Percentiles rank a stretch among this genome's conserved stretches.
Conservation (phyloP, 2,888 invertebrate species). For the Thymelicus sylvestris region DNA sequence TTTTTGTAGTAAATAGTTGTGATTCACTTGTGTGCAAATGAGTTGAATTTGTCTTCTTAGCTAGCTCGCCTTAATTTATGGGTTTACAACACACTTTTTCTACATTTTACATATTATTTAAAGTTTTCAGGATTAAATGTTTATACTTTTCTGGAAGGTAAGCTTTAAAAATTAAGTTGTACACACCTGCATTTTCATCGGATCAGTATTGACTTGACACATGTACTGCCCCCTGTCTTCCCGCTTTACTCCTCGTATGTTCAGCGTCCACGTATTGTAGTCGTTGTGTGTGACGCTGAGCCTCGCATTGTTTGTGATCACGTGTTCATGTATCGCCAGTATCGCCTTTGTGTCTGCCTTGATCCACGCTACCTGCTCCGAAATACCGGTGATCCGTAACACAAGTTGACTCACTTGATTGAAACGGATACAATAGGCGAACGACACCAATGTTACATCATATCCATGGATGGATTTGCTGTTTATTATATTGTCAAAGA, state of each 20-base stretch:
- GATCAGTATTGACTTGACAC: conserved; percentile 98
- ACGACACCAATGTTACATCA: conserved; percentile 3
- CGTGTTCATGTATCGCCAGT: conserved; percentile 96
- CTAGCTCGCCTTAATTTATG: too few relatives aligned
- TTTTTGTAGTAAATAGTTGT: too few relatives aligned
- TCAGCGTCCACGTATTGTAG: conserved; percentile 96
- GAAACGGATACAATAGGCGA: conserved; percentile 23
- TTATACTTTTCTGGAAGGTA: not conserved
- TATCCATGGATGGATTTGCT: not conserved
- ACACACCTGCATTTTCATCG: conserved; percentile 96
- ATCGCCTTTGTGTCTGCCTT: conserved; percentile 97
- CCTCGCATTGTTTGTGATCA: conserved; percentile 96
- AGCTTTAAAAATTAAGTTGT: not conserved
- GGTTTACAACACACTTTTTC: too few relatives aligned
- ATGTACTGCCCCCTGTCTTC: conserved; percentile 96
- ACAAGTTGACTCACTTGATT: conserved; percentile 38
- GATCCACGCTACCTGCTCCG: conserved; percentile 95
- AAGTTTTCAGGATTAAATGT: not conserved
- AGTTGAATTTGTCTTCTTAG: too few relatives aligned
- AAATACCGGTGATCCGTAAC: conserved; percentile 43
- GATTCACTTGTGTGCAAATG: too few relatives aligned
- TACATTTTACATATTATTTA: too few relatives aligned
- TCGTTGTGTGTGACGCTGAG: conserved; percentile 96
- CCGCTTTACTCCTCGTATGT: conserved; percentile 92
- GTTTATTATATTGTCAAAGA: too few relatives aligned